Base-by-base conservation (phyloP, 2,113 vertebrate species). In the Acanthochromis polyacanthus region DNA sequence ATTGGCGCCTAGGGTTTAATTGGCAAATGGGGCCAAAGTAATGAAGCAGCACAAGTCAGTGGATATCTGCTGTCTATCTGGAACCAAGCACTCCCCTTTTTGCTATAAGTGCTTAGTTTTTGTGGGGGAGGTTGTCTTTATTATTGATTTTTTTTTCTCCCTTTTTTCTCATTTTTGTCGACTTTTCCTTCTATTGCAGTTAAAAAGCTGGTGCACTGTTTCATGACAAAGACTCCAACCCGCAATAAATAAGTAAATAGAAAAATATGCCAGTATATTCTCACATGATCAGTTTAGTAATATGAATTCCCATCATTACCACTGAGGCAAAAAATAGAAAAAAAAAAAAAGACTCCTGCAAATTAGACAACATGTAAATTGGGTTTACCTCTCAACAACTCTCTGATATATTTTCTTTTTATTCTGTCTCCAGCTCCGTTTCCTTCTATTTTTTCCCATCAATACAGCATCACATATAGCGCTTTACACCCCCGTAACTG, bases 11-110 rank as follows among this genome's bases (percentile, higher is more conserved):
- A 8, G 59, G 86, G 87, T 89, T 91, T 88, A 86, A 91, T 87
- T 85, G 83, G 69, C 83, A 91, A 92, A 92, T 86, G 69, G 73
- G 74, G 84, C 68, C 83, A 88, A 88, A 80, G 86, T 93, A 90
- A 91, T 89, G 86, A 90, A 85, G 83, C 85, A 81, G 66, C 80
- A 85, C 68, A 62, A 82, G 73, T 90, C 62, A 43, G 53, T 85
- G 65, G 66, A 83, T 82, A 76, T 89, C 81, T 85, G 17, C 76
- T 85, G 79, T 75, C 74, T 85, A 56, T 82, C 68, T 76, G 46
- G 71, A 51, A 43, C 48, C 55, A 43, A 48, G 51, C 20, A 23
- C 19, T 56, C 46, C 23, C 72, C 30, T 43, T 68, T 43, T 64
- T 16, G 16, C 65, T 51, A 0, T 1, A 20, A 74, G 23, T n/a